Conservation (phyloP, 2,888 invertebrate genomes). For the Cantharis lateralis region DNA sequence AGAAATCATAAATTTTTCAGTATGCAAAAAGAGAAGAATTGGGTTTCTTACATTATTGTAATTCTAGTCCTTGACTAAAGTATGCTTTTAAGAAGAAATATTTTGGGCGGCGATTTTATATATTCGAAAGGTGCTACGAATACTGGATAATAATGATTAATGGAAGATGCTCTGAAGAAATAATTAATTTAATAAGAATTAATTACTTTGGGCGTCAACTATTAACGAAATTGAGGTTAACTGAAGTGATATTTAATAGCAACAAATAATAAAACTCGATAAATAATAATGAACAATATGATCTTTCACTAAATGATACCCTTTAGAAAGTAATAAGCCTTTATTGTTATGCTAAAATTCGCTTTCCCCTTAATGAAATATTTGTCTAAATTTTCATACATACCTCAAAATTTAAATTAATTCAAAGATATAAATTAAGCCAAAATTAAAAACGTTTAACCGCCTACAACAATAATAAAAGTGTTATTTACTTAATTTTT, state of each 20-base stretch:
- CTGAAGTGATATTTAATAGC: neutral
- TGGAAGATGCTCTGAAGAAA: neutral
- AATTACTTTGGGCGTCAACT: neutral
- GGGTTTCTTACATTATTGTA: too few species aligned
- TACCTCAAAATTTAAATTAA: neutral
- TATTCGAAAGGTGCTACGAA: too few species aligned
- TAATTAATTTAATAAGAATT: neutral
- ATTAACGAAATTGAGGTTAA: neutral
- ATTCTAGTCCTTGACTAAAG: too few species aligned
- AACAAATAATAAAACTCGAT: neutral
- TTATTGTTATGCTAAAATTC: neutral
- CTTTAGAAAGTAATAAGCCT: neutral
- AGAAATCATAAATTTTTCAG: too few species aligned
- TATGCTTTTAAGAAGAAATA: too few species aligned
- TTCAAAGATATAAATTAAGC: neutral
- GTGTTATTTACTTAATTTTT: neutral
- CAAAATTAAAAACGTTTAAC: neutral
- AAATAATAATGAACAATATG: neutral
- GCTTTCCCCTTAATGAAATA: neutral
- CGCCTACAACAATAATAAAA: neutral
- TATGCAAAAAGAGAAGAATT: neutral
- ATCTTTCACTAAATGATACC: neutral
- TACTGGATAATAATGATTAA: neutral
- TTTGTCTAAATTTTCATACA: neutral
- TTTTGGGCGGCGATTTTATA: too few species aligned